phyloP scores from a whole-genome alignment of 2,797 vertebrate species.

The Sandelia bainsii region DNA sequence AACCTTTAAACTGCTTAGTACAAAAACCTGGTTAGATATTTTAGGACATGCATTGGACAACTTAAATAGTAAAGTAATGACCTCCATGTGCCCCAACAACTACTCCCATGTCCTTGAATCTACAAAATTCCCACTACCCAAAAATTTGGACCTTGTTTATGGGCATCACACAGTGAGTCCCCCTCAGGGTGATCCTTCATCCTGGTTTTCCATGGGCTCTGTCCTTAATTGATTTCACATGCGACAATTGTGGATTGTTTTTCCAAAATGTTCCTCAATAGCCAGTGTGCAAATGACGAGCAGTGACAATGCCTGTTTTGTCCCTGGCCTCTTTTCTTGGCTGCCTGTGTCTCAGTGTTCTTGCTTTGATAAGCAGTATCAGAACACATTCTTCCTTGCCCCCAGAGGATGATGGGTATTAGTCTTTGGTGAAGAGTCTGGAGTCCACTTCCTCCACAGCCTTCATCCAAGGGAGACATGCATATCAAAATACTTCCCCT shows the following conservation, averaged over 20 bases:
- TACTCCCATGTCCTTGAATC: conserved; percentile 63
- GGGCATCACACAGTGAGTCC: conserved; percentile 17
- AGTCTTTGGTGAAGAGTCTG: conserved; percentile 76
- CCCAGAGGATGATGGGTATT: conserved; percentile 76
- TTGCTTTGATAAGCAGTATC: conserved; percentile 80
- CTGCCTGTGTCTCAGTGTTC: conserved; percentile 76
- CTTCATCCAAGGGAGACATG: conserved; percentile 63
- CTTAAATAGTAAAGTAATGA: conserved; percentile 19
- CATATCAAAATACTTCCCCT: conserved; percentile 71
- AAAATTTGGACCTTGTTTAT: conserved; percentile 25
- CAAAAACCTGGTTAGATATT: background rate
- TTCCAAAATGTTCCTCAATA: conserved; percentile 47
- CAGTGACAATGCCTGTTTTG: conserved; percentile 63
- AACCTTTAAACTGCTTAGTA: background rate
- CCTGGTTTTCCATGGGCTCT: conserved; percentile 50
- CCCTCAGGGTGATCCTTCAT: conserved; percentile 34
- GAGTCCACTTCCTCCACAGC: conserved; percentile 73
- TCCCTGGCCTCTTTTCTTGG: conserved; percentile 75
- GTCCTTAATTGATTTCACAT: conserved; percentile 81
- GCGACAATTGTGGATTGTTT: conserved; percentile 66
- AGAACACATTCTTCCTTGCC: conserved; percentile 58
- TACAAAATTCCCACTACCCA: conserved; percentile 23
- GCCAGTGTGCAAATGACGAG: conserved; percentile 57
- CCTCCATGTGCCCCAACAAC: conserved; percentile 37
- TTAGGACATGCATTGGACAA: background rate